Conservation (phyloP, 2,113 vertebrate species). For the Platysteira castanea region DNA sequence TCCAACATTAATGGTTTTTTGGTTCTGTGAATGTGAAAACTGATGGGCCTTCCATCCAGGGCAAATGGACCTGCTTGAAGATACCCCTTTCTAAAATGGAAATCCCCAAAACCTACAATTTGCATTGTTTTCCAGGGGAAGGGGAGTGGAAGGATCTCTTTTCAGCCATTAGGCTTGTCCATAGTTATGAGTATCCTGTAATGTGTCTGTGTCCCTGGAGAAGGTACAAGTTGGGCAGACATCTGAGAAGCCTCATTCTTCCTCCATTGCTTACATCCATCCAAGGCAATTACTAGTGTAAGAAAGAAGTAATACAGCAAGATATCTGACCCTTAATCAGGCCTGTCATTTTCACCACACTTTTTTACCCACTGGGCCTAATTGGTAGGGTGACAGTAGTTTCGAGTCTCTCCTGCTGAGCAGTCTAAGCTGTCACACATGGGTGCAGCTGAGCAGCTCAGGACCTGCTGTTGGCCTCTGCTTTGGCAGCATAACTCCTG, state of each 20-base stretch:
- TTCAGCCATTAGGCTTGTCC: not conserved
- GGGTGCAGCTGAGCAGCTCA: not conserved
- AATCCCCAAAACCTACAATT: not conserved
- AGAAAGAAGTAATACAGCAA: not conserved
- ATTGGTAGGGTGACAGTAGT: not conserved
- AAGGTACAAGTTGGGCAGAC: not conserved
- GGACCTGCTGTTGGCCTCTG: not conserved
- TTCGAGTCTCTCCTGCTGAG: not conserved
- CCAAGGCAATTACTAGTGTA: not conserved
- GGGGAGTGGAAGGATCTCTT: not conserved
- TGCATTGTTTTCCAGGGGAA: not conserved
- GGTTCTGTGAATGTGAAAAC: not conserved
- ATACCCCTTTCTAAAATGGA: not conserved
- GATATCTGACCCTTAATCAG: not conserved
- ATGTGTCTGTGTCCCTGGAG: not conserved
- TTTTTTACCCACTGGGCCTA: not conserved
- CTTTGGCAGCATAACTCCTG: not conserved
- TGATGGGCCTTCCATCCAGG: not conserved
- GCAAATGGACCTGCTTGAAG: not conserved
- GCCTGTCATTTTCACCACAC: not conserved
- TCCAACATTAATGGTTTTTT: not conserved
- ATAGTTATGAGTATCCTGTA: not conserved
- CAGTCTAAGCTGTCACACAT: not conserved
- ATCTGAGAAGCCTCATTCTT: not conserved
- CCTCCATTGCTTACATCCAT: not conserved